Conservation (phyloP, 1,140 invertebrate species). For the Brachionus angularis region DNA sequence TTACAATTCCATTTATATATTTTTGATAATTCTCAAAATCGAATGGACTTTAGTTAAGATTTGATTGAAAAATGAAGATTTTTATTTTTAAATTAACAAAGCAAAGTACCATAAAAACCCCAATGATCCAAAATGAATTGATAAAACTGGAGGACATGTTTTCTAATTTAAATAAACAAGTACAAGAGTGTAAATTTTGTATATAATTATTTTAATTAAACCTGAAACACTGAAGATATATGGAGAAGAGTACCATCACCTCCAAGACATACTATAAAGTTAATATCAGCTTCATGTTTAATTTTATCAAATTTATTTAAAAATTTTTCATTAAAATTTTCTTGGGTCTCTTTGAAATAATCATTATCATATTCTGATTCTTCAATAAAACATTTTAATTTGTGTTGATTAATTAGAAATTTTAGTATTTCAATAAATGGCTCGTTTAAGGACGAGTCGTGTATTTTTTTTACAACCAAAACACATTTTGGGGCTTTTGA, state of each 20-base stretch:
- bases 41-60: constrained; percentile 22
- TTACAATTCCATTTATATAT: background rate
- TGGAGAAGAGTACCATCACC: constrained; percentile 91
- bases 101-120: constrained; percentile 36
- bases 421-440: background rate
- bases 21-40: constrained; percentile 31
- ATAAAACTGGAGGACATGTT: constrained; percentile 37
- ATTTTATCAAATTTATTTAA: constrained; percentile 20
- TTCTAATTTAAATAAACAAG: constrained; percentile 11
- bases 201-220: background rate
- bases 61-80: background rate
- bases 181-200: too few species aligned
- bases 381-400: background rate
- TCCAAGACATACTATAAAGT: constrained; percentile 89
- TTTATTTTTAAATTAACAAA: background rate
- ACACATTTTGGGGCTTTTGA: background rate
- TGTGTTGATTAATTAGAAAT: background rate
- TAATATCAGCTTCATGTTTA: constrained; percentile 59
- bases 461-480: background rate
- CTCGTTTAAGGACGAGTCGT: background rate
- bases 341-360: background rate
- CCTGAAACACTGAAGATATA: constrained; percentile 83
- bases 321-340: background rate
- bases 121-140: constrained; percentile 34
- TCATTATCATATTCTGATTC: background rate